These are phyloP conservation scores for Pseudanteris insignis DNA, from an alignment of 2,888 invertebrate species.

Conservation along the genomic window DNA sequence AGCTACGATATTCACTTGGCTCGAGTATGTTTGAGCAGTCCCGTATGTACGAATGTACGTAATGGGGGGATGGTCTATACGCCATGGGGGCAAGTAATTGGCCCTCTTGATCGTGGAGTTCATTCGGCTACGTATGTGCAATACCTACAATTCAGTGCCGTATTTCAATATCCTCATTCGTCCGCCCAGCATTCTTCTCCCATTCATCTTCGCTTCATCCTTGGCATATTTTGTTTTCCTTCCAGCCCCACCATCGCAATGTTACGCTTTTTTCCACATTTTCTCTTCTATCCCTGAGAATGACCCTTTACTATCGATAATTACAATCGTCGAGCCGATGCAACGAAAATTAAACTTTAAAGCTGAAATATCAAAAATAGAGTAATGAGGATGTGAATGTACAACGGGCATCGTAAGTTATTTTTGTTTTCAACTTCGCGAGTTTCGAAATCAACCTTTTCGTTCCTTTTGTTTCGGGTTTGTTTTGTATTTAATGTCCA, in stretches of 20 bases:
- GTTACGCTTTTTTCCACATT: background rate
- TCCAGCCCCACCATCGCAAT: background rate
- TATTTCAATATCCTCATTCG: conserved; percentile 57
- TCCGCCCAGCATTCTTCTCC: conserved; percentile 31
- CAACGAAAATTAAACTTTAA: too few species aligned
- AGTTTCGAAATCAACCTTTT: too few species aligned
- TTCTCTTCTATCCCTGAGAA: background rate
- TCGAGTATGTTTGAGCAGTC: conserved; percentile 56
- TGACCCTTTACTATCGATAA: too few species aligned
- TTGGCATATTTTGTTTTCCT: conserved; percentile 22
- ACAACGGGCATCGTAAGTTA: too few species aligned
- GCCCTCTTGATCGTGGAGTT: conserved; percentile 63
- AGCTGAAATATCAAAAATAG: too few species aligned
- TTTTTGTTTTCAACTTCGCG: too few species aligned
- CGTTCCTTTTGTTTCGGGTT: too few species aligned
- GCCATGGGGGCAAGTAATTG: conserved; percentile 59
- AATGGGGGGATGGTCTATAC: conserved; percentile 55
- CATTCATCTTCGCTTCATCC: conserved; percentile 42
- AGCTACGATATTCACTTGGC: conserved; percentile 49
- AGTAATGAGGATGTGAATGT: too few species aligned
- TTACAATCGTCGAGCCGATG: too few species aligned
- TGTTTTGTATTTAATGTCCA: too few species aligned
- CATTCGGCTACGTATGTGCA: conserved; percentile 46
- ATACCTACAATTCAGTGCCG: conserved; percentile 49
- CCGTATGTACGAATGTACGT: conserved; percentile 50